Conservation (phyloP, 1,140 invertebrate species). For the Aricia agestis region DNA sequence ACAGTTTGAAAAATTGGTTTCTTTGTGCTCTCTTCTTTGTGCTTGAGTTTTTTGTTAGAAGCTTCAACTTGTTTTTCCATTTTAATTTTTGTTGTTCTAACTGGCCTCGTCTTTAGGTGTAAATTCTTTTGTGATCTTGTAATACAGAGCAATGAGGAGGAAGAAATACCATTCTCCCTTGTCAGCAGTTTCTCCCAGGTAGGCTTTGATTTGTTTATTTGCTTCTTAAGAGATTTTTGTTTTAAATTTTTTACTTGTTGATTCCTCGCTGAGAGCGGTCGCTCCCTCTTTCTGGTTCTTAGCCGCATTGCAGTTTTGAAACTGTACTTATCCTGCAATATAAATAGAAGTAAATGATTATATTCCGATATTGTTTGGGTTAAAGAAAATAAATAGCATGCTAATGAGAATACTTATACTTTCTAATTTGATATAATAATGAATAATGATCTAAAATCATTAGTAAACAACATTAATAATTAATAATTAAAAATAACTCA, state of each 20-base stretch:
- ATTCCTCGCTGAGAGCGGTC: constrained; percentile 59
- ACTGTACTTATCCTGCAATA: constrained; percentile 20
- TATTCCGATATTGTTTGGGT: too few species aligned
- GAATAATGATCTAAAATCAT: neutral
- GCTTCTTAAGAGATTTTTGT: constrained; percentile 40
- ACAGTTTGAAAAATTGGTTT: constrained; percentile 70
- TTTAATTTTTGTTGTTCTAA: constrained; percentile 50
- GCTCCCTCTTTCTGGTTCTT: constrained; percentile 70
- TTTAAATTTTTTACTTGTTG: constrained; percentile 43
- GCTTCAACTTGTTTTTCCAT: constrained; percentile 59
- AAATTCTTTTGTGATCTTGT: constrained; percentile 53
- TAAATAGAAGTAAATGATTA: neutral
- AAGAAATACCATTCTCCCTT: constrained; percentile 51
- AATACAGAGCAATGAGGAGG: constrained; percentile 40
- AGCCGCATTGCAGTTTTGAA: constrained; percentile 64
- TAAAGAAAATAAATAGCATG: too few species aligned
- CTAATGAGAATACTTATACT: too few species aligned
- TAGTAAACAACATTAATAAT: constrained; percentile 18
- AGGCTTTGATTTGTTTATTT: constrained; percentile 38
- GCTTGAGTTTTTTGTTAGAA: constrained; percentile 44
- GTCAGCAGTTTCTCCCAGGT: constrained; percentile 51
- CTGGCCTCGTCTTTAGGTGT: constrained; percentile 50
- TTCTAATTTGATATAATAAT: neutral
- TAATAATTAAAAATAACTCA: constrained; percentile 37
- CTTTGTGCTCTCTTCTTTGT: constrained; percentile 50